Percentiles rank a stretch among this genome's conserved stretches.
Evolutionary conservation across 2,113 vertebrate species (phyloP).

Genomic region (Falco punctatus): DNA sequence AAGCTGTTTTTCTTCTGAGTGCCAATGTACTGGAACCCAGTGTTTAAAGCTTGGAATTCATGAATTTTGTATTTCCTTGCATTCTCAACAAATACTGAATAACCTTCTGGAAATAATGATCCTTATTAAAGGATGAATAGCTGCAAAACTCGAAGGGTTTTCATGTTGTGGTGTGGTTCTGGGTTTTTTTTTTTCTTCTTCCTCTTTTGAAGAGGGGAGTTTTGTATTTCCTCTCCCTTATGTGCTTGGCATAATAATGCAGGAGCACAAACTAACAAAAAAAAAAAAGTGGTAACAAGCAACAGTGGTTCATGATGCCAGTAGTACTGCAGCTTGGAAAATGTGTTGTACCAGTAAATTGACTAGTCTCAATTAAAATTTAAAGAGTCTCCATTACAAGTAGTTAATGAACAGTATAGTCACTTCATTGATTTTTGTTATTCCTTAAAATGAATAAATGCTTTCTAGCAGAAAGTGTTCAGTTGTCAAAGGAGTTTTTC

Average conservation of each 20-base stretch:
- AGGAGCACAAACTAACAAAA: neutral
- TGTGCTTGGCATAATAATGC: slow-evolving; percentile 27
- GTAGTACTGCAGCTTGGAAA: neutral
- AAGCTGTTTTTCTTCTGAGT: neutral
- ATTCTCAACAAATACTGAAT: neutral
- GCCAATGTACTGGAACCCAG: neutral
- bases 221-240: slow-evolving; percentile 42
- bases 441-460: neutral
- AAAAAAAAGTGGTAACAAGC: neutral
- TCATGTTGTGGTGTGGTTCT: neutral
- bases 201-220: neutral
- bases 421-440: neutral
- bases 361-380: neutral
- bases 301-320: neutral
- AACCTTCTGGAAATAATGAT: neutral
- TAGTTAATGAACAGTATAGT: neutral
- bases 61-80: neutral
- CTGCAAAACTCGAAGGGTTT: slow-evolving; percentile 14
- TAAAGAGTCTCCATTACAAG: neutral
- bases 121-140: neutral
- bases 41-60: neutral
- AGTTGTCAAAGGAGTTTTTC: neutral
- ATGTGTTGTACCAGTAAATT: neutral
- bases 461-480: neutral
- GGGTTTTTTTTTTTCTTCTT: neutral